These are phyloP conservation scores for Syngnathus scovelli DNA, from an alignment of 2,113 vertebrate species.

Conservation along the genomic window DNA sequence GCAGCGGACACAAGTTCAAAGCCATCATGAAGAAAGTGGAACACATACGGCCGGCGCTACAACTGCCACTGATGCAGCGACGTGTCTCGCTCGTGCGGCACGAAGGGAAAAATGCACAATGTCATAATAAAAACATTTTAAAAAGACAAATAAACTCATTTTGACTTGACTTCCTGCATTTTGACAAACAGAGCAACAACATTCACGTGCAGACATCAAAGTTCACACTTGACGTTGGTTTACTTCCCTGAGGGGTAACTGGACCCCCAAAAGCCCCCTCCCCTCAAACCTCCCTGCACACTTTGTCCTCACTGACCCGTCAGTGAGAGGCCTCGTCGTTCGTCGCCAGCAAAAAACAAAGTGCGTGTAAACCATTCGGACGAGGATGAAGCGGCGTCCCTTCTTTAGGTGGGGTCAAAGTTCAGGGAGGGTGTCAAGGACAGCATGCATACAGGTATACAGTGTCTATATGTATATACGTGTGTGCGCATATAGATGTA, in stretches of 20 bases:
- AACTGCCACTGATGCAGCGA: neutral
- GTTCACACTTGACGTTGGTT: conserved; percentile 43
- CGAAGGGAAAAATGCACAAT: too few relatives aligned
- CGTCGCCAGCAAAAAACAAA: conserved; percentile 67
- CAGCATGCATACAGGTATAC: neutral
- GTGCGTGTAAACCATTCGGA: neutral
- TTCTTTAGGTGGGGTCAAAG: neutral
- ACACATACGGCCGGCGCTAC: too few relatives aligned
- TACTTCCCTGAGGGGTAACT: conserved; percentile 19
- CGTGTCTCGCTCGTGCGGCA: too few relatives aligned
- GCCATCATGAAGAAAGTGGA: neutral
- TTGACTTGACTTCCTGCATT: too few relatives aligned
- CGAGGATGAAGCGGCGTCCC: neutral
- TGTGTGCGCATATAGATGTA: neutral
- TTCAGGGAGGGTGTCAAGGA: neutral
- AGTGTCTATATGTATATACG: too few relatives aligned
- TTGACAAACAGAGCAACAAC: neutral
- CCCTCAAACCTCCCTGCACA: neutral
- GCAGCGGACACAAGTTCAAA: conserved; percentile 7
- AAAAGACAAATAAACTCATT: too few relatives aligned
- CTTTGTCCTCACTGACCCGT: conserved; percentile 23
- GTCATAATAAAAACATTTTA: too few relatives aligned
- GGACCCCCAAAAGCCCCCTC: conserved; percentile 15
- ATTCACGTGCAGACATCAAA: neutral
- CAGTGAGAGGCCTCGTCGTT: conserved; percentile 64